phyloP scores from a whole-genome alignment of 2,797 vertebrate genomes.

The Psittacula derbiana region DNA sequence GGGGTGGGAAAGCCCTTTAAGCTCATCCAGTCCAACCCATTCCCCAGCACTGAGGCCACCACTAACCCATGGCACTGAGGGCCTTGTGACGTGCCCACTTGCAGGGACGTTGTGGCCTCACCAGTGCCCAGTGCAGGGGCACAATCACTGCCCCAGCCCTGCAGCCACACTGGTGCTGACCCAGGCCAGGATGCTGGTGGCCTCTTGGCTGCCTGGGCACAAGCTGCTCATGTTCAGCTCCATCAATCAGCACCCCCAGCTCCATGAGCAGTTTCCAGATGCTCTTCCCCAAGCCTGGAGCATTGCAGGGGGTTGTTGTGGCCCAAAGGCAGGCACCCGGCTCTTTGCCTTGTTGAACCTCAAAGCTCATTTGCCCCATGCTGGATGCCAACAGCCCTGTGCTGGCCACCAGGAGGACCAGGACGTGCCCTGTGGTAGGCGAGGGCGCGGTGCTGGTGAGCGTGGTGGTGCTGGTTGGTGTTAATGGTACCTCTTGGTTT shows the following conservation, averaged over 20 bases:
- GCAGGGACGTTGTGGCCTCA: background rate
- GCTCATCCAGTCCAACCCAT: background rate
- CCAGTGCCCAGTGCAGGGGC: background rate
- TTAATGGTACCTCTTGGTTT: slow-evolving; percentile 69
- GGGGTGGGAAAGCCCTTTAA: background rate
- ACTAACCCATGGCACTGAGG: background rate
- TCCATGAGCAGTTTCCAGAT: background rate
- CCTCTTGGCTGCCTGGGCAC: background rate
- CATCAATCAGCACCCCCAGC: background rate
- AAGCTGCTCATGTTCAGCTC: background rate
- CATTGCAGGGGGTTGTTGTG: background rate
- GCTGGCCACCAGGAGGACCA: fast-evolving
- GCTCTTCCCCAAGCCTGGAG: background rate
- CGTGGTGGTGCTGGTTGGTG: background rate
- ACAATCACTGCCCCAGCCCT: background rate
- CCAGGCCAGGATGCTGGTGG: background rate
- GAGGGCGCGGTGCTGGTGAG: fast-evolving
- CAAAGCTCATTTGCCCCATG: background rate
- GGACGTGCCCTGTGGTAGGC: fast-evolving
- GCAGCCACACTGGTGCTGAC: background rate
- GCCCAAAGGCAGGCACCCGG: background rate
- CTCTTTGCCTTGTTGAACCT: background rate
- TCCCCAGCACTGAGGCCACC: background rate
- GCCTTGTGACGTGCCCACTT: background rate
- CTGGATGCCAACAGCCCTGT: background rate